These are phyloP conservation scores for Acleris cristana DNA, from an alignment of 2,888 invertebrate genomes.

Conservation along the genomic window DNA sequence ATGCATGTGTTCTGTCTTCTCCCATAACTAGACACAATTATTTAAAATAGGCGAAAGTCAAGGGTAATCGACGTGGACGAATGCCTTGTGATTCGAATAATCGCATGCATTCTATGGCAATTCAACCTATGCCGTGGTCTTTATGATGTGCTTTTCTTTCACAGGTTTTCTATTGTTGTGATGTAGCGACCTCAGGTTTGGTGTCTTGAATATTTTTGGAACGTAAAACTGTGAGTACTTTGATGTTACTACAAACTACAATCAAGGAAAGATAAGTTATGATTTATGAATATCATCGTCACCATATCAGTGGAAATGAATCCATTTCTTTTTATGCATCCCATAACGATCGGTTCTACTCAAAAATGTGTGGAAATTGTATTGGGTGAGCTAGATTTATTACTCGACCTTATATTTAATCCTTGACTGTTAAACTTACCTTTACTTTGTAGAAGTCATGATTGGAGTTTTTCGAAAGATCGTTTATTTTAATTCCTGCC, in stretches of 20 bases:
- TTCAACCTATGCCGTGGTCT: conserved; percentile 15
- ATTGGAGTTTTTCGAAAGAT: too few species aligned
- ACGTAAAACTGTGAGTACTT: conserved; percentile 22
- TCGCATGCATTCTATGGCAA: conserved; percentile 33
- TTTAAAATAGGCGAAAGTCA: conserved; percentile 33
- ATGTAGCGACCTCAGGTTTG: neutral
- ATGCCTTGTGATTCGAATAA: conserved; percentile 33
- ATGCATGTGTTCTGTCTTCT: neutral
- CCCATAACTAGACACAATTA: conserved; percentile 1
- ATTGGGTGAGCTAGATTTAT: too few species aligned
- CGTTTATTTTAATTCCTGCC: too few species aligned
- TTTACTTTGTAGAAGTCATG: too few species aligned
- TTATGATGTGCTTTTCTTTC: conserved; percentile 27
- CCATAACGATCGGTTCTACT: too few species aligned
- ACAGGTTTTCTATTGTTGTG: conserved; percentile 26
- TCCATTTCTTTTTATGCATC: too few species aligned
- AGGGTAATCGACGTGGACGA: conserved; percentile 28
- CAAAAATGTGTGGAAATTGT: too few species aligned
- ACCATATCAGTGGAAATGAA: too few species aligned
- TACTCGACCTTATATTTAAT: too few species aligned
- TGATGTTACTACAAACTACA: neutral
- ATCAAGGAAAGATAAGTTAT: too few species aligned
- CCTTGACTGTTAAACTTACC: too few species aligned
- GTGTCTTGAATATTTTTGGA: neutral
- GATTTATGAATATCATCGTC: too few species aligned